phyloP scores from a whole-genome alignment of 2,888 invertebrate species.

The Lasius fuliginosus region DNA sequence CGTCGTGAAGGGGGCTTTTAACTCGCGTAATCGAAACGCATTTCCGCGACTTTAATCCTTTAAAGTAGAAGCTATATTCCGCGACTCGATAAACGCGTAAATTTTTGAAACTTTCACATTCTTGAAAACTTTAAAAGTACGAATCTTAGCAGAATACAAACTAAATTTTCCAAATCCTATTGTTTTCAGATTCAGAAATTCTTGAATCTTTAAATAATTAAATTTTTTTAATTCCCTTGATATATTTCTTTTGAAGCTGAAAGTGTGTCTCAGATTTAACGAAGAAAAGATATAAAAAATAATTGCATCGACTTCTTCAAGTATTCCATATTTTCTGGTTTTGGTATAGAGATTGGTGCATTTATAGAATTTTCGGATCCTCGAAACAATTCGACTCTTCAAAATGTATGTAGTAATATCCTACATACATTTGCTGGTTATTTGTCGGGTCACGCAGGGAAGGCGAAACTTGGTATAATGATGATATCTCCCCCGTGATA shows the following conservation, averaged over 20 bases:
- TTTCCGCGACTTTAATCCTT: constrained; percentile 1
- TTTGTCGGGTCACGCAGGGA: not conserved
- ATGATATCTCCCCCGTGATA: constrained; percentile 34
- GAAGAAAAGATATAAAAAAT: constrained; percentile 5
- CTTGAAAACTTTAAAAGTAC: not conserved
- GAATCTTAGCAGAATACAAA: not conserved
- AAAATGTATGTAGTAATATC: not conserved
- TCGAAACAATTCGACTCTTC: not conserved
- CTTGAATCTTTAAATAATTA: not conserved
- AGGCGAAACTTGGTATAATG: constrained; percentile 28
- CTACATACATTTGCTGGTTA: not conserved
- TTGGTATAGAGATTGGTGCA: not conserved
- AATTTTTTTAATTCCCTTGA: not conserved
- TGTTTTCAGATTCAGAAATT: not conserved
- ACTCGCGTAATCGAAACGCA: constrained; percentile 12
- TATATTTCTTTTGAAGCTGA: not conserved
- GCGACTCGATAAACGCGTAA: not conserved
- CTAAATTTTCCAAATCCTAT: not conserved
- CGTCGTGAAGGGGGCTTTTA: not conserved
- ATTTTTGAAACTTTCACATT: not conserved
- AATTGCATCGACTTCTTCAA: not conserved
- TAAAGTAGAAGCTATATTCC: not conserved
- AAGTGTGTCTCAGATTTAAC: not conserved
- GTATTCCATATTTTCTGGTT: not conserved
- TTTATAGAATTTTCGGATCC: not conserved